These are phyloP conservation scores for Pelusios castaneus DNA, from an alignment of 2,113 vertebrate species.

Conservation along the genomic window DNA sequence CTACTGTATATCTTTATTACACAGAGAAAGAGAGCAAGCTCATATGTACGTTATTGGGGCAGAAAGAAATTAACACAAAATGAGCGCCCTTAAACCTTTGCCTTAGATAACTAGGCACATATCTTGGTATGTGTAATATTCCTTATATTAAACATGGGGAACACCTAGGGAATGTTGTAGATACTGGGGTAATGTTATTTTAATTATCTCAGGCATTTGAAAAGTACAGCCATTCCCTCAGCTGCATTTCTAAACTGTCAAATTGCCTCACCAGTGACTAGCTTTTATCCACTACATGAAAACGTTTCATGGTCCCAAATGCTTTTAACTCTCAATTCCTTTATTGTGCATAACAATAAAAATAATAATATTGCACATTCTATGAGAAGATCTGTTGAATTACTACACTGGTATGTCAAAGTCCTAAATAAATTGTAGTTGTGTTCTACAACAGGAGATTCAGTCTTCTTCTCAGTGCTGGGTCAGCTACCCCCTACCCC, in stretches of 20 bases:
- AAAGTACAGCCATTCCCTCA: neutral
- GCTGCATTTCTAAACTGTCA: neutral
- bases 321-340: too few relatives aligned
- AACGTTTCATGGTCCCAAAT: too few relatives aligned
- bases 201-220: neutral
- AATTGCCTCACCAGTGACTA: neutral
- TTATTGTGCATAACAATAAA: too few relatives aligned
- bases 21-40: neutral
- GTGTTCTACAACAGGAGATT: neutral
- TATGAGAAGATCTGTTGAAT: neutral
- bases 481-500: neutral
- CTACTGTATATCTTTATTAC: too few relatives aligned
- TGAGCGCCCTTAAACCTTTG: neutral
- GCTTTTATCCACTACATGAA: neutral
- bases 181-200: neutral
- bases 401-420: neutral
- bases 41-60: neutral
- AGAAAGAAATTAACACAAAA: neutral
- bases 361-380: neutral
- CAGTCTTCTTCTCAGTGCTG: neutral
- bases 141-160: neutral
- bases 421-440: neutral
- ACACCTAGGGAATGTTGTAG: neutral
- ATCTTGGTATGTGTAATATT: neutral
- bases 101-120: neutral